Conservation (phyloP, 2,797 vertebrate genomes). For the Sebastes diaconus region DNA sequence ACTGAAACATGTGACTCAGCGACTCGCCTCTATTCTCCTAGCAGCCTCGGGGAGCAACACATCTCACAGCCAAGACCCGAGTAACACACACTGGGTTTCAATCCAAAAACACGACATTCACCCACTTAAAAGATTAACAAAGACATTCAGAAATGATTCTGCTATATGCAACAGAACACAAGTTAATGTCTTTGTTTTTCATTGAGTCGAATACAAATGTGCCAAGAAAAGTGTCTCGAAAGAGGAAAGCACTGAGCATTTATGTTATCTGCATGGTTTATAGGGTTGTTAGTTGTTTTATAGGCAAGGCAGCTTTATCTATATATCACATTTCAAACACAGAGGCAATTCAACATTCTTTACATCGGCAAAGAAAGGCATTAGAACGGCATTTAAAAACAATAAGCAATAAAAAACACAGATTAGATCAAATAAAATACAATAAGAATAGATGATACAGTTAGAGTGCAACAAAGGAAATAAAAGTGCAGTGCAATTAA, state of each 20-base stretch:
- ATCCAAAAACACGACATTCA: background rate
- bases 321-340: background rate
- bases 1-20: slow-evolving; percentile 52
- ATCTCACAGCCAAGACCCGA: slow-evolving; percentile 18
- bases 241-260: background rate
- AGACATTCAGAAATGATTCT: background rate
- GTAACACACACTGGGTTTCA: background rate
- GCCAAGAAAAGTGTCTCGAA: background rate
- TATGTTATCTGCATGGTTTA: background rate
- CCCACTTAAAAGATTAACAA: background rate
- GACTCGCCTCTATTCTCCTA: slow-evolving; percentile 36
- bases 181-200: background rate
- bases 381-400: background rate
- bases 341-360: background rate
- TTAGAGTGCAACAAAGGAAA: too few relatives aligned
- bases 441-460: too few relatives aligned
- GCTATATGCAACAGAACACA: rapidly evolving
- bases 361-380: background rate
- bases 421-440: background rate
- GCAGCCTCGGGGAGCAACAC: slow-evolving; percentile 21
- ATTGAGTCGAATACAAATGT: background rate
- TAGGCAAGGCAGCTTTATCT: too few relatives aligned
- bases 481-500: too few relatives aligned
- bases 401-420: background rate
- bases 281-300: background rate